A percentile compares a stretch with the other conserved stretches of the same genome.
Conservation (phyloP, 2,888 invertebrate genomes). For the Chromoteleia sp. region DNA sequence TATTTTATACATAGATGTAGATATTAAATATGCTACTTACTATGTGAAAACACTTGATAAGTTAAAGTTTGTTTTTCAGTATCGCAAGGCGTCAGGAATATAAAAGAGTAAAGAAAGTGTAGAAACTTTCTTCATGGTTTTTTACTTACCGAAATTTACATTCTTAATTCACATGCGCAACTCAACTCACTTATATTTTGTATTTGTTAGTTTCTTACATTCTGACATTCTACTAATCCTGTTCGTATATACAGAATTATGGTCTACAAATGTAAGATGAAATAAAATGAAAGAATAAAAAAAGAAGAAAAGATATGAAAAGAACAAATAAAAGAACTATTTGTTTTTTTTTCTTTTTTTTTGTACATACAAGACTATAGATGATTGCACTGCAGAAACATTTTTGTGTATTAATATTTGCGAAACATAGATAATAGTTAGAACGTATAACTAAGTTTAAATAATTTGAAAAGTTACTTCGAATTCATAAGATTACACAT, state of each 20-base stretch:
- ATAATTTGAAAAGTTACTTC: no score
- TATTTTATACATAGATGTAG: no score
- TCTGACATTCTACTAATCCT: not conserved
- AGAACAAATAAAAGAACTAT: no score
- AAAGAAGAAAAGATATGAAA: no score
- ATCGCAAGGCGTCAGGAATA: conserved; percentile 1
- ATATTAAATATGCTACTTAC: not conserved
- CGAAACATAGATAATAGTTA: no score
- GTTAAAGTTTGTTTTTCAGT: not conserved
- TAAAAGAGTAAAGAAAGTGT: conserved; percentile 1
- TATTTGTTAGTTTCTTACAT: not conserved
- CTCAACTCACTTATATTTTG: not conserved
- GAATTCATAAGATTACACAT: no score
- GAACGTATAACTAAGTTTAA: no score
- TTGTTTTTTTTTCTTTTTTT: no score
- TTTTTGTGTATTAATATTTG: no score
- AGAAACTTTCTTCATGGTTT: not conserved
- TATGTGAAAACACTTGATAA: not conserved
- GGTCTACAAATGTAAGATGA: not conserved
- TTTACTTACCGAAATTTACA: not conserved
- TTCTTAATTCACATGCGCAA: not conserved
- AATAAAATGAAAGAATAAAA: no score
- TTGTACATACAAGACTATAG: no score
- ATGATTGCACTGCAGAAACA: no score
- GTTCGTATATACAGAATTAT: not conserved